Base-by-base conservation (phyloP, 2,888 invertebrate species). In the Plebejus anna region DNA sequence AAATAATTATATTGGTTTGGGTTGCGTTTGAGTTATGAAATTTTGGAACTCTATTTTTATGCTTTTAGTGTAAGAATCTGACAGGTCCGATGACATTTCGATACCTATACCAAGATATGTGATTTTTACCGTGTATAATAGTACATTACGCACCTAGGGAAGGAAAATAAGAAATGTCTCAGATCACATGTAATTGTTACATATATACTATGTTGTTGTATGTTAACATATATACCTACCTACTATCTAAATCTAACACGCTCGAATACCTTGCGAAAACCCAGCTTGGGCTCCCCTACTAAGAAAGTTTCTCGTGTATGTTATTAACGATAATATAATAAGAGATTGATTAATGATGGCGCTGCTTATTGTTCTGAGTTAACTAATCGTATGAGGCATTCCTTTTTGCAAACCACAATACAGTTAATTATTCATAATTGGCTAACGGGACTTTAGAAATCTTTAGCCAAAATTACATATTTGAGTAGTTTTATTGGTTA, bases 251-350 rank as follows among this genome's bases (percentile, higher is more conserved):
- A 55, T 55, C 55, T 16, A 4, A 16, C 13, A 55, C 16, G 55
- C 55, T 55, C 4, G 55, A 55, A 16, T 55, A 16, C 4, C 55
- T 55, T 55, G 4, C 55, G 55, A 16, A 16, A 55, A 55, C 16
- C 4, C 55, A 55, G 55, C 55, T 55, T 55, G 55, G 55, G 55
- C 55, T 55, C 16, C 55, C 55, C 55, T 55, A 55, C 55, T 66
- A 66, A 11, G 66, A 66, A 66, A 66, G 66, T 66, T 66, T 66
- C 32, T 22, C 28, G 28, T 66, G 5, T 66, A 66, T 36, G 66
- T 66, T 66, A 66, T 66, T 66, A 36, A 66, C 66, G 66, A 66
- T 13, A 36, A 66, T 13, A 36, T 66, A 66, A 36, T 66, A 66
- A 36, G 66, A 32, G 7, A 66, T 28, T 66, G 66, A 66, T 66